Conservation (phyloP, 2,888 invertebrate genomes). For the Anthophora plumipes region DNA sequence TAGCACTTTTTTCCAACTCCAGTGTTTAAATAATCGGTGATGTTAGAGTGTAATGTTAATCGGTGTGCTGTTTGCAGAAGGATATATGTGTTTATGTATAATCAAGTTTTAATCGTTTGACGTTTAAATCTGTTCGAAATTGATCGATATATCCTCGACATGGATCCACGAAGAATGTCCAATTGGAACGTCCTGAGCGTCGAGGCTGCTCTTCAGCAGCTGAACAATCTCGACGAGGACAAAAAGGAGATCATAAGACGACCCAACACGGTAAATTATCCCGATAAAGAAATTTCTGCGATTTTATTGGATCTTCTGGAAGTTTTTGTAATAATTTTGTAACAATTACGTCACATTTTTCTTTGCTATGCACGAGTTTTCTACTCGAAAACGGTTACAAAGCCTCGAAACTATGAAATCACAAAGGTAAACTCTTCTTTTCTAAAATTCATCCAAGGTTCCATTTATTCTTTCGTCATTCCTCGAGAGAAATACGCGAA, state of each 20-base stretch:
- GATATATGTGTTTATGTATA: not conserved
- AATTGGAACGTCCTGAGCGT: slow-evolving; percentile 84
- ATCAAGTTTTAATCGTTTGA: not conserved
- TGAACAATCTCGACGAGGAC: slow-evolving; percentile 77
- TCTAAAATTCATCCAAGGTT: too few species aligned
- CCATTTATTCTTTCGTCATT: too few species aligned
- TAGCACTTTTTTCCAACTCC: not conserved
- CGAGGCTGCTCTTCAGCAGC: slow-evolving; percentile 82
- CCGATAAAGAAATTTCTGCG: too few species aligned
- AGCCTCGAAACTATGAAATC: too few species aligned
- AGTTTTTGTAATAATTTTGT: too few species aligned
- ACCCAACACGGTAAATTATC: slow-evolving; percentile 79
- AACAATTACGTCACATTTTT: not conserved
- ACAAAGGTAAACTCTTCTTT: too few species aligned
- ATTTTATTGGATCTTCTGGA: not conserved
- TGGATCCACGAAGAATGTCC: slow-evolving; percentile 84
- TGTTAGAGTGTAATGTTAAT: slow-evolving; percentile 10
- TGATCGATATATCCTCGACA: slow-evolving; percentile 54
- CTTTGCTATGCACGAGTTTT: too few species aligned
- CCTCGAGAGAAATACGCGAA: too few species aligned
- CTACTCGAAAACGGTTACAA: too few species aligned
- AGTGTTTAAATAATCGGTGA: not conserved
- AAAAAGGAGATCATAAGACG: slow-evolving; percentile 72
- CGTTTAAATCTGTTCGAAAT: slow-evolving; percentile 26
- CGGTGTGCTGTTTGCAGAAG: not conserved